phyloP scores from a whole-genome alignment of 30 jellyfish, hydroid and myxozoan species.

The Nemopilema nomurai region DNA sequence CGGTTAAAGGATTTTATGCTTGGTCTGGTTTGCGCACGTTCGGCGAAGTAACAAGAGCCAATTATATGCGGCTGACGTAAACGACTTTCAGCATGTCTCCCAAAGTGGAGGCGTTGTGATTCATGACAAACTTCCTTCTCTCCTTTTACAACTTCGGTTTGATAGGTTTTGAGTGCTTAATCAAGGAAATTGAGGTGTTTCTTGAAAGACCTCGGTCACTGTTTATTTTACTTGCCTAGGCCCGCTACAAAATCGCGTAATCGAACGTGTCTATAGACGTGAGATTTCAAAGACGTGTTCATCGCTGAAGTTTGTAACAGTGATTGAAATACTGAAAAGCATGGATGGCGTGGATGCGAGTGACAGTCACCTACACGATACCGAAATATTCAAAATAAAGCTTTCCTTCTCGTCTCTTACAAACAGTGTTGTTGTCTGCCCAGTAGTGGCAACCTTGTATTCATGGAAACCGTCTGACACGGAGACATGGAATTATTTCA shows the following conservation, averaged over 20 bases:
- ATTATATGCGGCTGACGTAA: background rate
- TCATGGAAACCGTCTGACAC: conserved; percentile 76
- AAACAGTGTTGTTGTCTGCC: conserved; percentile 87
- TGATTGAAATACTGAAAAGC: background rate
- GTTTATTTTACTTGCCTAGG: background rate
- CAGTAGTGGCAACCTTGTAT: conserved; percentile 75
- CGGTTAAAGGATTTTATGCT: background rate
- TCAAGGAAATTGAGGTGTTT: background rate
- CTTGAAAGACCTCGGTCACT: background rate
- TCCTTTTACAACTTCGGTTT: background rate
- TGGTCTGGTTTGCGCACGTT: background rate
- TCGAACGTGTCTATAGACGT: background rate
- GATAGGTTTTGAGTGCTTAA: background rate
- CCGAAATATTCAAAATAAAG: conserved; percentile 83
- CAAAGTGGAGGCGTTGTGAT: background rate
- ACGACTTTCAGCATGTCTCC: background rate
- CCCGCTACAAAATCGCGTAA: background rate
- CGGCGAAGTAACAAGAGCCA: background rate
- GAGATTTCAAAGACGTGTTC: background rate
- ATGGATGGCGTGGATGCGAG: conserved; percentile 23
- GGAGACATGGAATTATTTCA: conserved; percentile 87
- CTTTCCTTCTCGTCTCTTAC: conserved; percentile 86
- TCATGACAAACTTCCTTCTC: background rate
- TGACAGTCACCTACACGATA: conserved; percentile 49
- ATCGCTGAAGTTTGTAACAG: background rate